These are phyloP conservation scores for Chitala chitala DNA, from an alignment of 2,113 vertebrate species.

Conservation along the genomic window DNA sequence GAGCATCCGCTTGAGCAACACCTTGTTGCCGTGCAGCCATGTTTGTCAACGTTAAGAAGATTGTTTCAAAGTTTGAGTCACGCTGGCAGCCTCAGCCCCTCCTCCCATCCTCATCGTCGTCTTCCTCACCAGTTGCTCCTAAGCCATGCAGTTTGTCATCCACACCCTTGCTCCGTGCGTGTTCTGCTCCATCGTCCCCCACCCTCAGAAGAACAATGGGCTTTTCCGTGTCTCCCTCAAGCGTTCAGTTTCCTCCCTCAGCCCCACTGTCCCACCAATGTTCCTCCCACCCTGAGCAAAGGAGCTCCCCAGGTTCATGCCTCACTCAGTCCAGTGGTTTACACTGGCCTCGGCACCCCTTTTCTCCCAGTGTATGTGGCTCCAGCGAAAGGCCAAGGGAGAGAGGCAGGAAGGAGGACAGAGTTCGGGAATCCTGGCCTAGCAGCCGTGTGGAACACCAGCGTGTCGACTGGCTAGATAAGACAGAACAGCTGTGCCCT, in stretches of 20 bases:
- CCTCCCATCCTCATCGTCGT: background rate
- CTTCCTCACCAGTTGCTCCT: background rate
- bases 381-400: background rate
- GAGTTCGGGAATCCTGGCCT: constrained; percentile 40
- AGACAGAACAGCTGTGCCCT: background rate
- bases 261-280: constrained; percentile 6
- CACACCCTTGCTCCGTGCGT: background rate
- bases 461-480: background rate
- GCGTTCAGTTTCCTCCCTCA: background rate
- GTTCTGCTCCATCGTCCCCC: constrained; percentile 20
- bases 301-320: background rate
- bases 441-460: constrained; percentile 17
- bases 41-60: constrained; percentile 46
- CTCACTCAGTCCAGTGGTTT: background rate
- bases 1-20: constrained; percentile 11
- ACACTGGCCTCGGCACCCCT: background rate
- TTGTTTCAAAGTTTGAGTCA: constrained; percentile 38
- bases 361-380: background rate
- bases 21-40: constrained; percentile 30
- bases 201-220: constrained; percentile 11
- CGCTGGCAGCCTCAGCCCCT: constrained; percentile 30
- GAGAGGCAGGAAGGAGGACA: background rate
- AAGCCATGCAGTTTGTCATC: background rate
- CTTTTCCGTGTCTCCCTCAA: background rate
- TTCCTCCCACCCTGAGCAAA: constrained; percentile 14